These are phyloP conservation scores for Rambutsinella grinnellia DNA, from an alignment of 2,888 invertebrate genomes.

Conservation along the genomic window DNA sequence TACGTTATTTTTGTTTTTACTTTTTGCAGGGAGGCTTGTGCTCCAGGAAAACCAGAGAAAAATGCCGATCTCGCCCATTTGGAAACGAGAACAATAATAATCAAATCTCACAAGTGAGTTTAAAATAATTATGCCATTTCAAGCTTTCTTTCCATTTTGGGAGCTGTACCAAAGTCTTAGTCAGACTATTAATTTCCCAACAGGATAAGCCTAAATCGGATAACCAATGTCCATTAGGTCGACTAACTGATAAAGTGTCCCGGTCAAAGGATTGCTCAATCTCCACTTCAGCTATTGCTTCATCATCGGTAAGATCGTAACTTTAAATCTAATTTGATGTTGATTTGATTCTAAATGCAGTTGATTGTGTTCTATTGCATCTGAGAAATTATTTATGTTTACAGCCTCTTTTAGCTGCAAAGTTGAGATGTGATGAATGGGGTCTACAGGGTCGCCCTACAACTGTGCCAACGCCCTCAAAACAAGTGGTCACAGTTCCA, in stretches of 20 bases:
- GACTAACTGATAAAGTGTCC: neutral
- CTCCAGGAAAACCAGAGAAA: neutral
- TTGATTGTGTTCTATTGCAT: neutral
- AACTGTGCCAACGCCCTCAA: neutral
- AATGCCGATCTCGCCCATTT: conserved; percentile 5
- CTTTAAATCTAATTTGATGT: too few relatives aligned
- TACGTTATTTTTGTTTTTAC: neutral
- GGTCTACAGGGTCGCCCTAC: neutral
- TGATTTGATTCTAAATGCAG: neutral
- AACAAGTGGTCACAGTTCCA: neutral
- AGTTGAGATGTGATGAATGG: conserved; percentile 45
- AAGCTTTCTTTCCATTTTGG: neutral
- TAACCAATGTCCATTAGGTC: neutral
- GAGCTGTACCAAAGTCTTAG: conserved; percentile 36
- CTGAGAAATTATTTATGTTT: neutral
- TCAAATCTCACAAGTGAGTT: conserved; percentile 27
- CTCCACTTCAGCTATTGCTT: neutral
- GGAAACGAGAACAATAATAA: neutral
- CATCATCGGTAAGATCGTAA: conserved; percentile 24
- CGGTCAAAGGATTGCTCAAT: neutral
- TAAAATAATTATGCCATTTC: neutral
- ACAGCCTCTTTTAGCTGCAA: conserved; percentile 41
- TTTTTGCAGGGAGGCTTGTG: neutral
- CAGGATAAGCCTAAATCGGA: neutral
- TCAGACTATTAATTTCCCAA: conserved; percentile 25